A percentile compares a stretch with the other conserved stretches of the same genome.
Conservation (phyloP, 2,888 invertebrate genomes). For the Cryptosula pallasiana region DNA sequence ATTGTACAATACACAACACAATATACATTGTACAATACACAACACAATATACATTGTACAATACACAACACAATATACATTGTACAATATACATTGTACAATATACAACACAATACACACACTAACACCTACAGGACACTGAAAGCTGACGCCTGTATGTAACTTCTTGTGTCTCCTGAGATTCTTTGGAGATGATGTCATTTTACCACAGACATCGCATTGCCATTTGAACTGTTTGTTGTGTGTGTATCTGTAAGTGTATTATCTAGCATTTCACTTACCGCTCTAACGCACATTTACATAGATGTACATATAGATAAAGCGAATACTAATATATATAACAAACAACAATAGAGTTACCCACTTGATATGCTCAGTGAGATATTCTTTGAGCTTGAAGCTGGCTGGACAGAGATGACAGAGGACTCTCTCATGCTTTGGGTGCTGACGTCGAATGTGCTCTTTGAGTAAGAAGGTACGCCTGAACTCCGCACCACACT, state of each 20-base stretch:
- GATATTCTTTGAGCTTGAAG: slow-evolving; percentile 20
- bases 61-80: too few species aligned
- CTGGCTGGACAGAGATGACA: slow-evolving; percentile 22
- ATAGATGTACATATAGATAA: too few species aligned
- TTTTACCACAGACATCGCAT: slow-evolving; percentile 16
- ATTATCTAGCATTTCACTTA: neutral
- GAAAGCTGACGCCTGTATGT: neutral
- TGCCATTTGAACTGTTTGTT: slow-evolving; percentile 24
- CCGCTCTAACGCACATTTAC: too few species aligned
- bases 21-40: too few species aligned
- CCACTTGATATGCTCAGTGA: slow-evolving; percentile 19
- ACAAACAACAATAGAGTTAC: neutral
- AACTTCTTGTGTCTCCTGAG: neutral
- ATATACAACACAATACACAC: too few species aligned
- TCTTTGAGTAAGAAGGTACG: slow-evolving; percentile 12
- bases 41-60: too few species aligned
- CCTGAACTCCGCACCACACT: slow-evolving; percentile 3
- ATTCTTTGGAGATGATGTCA: slow-evolving; percentile 21
- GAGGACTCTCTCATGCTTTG: slow-evolving; percentile 7
- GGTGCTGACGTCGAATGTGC: slow-evolving; percentile 20
- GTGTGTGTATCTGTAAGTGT: slow-evolving; percentile 3
- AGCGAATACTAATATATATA: too few species aligned
- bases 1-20: too few species aligned
- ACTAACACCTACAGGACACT: neutral
- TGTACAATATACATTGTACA: too few species aligned